These are phyloP conservation scores for Drosophila lowei DNA, from an alignment of 1,140 invertebrate genomes.

Conservation along the genomic window DNA sequence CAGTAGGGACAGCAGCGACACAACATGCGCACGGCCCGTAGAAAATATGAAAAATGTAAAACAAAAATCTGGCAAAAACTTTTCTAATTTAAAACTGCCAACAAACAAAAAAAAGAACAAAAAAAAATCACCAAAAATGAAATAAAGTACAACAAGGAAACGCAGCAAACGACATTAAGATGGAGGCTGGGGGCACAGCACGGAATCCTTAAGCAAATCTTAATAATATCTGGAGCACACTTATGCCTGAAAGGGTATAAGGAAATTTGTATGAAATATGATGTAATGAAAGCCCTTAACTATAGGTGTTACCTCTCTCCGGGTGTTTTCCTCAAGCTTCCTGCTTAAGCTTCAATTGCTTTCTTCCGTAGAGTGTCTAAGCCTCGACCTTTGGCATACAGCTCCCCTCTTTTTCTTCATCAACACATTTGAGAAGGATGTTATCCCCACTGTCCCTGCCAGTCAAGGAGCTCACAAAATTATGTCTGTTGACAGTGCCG, in stretches of 20 bases:
- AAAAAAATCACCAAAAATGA: slow-evolving; percentile 44
- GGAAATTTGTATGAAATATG: no score
- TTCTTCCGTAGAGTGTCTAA: no score
- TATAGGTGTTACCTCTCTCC: background rate
- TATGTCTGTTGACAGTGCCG: slow-evolving; percentile 73
- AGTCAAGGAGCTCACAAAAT: slow-evolving; percentile 65
- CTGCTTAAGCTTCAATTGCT: no score
- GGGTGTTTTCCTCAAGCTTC: no score
- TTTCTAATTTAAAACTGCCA: slow-evolving; percentile 82
- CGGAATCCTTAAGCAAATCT: slow-evolving; percentile 63
- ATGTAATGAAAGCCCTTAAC: no score
- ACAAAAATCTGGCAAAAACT: slow-evolving; percentile 81
- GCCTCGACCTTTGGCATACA: background rate
- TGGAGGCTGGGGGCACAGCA: slow-evolving; percentile 31
- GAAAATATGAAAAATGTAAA: slow-evolving; percentile 82
- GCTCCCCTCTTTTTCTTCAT: slow-evolving; percentile 22
- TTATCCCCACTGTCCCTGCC: slow-evolving; percentile 23
- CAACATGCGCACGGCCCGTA: slow-evolving; percentile 69
- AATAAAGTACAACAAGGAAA: slow-evolving; percentile 62
- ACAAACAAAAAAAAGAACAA: slow-evolving; percentile 49
- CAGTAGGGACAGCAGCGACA: slow-evolving; percentile 54
- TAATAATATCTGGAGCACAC: slow-evolving; percentile 66
- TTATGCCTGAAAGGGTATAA: background rate
- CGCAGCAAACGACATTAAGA: slow-evolving; percentile 52
- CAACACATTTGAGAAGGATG: slow-evolving; percentile 40